A percentile compares a stretch with the other conserved stretches of the same genome.
phyloP scores from a whole-genome alignment of 2,113 vertebrate genomes.

The Sphaerodactylus townsendi region DNA sequence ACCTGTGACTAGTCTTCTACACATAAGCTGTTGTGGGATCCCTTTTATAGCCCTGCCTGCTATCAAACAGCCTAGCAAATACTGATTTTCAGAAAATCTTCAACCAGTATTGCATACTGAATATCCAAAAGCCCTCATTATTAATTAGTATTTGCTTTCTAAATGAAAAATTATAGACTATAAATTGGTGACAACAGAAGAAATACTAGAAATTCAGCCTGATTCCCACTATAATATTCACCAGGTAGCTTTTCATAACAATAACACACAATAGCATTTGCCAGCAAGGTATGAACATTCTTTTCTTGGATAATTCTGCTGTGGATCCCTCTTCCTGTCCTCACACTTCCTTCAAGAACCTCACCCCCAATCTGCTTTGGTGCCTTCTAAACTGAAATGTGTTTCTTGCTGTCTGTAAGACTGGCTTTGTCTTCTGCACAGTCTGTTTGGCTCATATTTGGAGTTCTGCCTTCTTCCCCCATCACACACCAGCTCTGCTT shows the following conservation, averaged over 20 bases:
- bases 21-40: not conserved
- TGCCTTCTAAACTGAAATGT: not conserved
- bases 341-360: not conserved
- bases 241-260: conserved; percentile 1
- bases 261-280: not conserved
- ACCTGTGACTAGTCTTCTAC: not conserved
- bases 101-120: not conserved
- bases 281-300: not conserved
- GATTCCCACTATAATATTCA: not conserved
- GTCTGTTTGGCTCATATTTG: conserved; percentile 2
- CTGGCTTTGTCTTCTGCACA: not conserved
- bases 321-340: not conserved
- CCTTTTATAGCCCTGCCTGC: not conserved
- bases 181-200: not conserved
- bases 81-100: too few species aligned
- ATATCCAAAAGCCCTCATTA: not conserved
- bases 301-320: not conserved
- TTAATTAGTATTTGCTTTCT: not conserved
- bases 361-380: not conserved
- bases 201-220: not conserved
- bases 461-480: conserved; percentile 22
- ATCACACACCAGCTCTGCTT: conserved; percentile 35
- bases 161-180: not conserved
- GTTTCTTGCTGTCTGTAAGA: not conserved
- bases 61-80: not conserved